Evolutionary conservation across 2,888 invertebrate genomes (phyloP).

Genomic region (Leptinotarsa juncta): DNA sequence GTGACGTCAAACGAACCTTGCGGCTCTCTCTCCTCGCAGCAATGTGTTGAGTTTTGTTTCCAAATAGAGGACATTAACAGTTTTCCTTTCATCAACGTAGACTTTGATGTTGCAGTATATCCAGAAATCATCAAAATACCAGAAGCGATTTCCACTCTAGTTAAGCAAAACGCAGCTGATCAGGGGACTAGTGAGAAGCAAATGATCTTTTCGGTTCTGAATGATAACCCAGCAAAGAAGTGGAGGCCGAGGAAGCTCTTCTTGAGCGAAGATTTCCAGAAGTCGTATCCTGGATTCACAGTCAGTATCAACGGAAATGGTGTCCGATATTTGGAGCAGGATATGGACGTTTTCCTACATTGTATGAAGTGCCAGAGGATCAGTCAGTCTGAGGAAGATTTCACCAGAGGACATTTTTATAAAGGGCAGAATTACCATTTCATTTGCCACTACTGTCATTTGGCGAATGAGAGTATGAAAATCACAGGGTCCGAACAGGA

Average conservation of each 20-base stretch:
- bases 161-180: neutral
- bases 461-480: neutral
- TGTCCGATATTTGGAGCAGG: neutral
- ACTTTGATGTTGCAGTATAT: neutral
- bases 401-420: neutral
- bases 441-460: conserved; percentile 2
- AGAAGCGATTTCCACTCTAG: neutral
- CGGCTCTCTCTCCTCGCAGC: neutral
- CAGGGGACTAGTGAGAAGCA: neutral
- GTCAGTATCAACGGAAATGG: neutral
- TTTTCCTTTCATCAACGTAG: conserved; percentile 2
- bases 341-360: neutral
- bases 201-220: neutral
- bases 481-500: neutral
- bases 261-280: neutral
- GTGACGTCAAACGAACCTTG: neutral
- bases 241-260: neutral
- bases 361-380: neutral
- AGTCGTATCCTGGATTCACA: neutral
- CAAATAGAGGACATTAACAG: neutral
- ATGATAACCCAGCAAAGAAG: neutral
- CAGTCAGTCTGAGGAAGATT: neutral
- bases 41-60: neutral
- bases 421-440: neutral
- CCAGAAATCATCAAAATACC: neutral